Conservation (phyloP, 23 tunicate species). For the Halocynthia aurantium region DNA sequence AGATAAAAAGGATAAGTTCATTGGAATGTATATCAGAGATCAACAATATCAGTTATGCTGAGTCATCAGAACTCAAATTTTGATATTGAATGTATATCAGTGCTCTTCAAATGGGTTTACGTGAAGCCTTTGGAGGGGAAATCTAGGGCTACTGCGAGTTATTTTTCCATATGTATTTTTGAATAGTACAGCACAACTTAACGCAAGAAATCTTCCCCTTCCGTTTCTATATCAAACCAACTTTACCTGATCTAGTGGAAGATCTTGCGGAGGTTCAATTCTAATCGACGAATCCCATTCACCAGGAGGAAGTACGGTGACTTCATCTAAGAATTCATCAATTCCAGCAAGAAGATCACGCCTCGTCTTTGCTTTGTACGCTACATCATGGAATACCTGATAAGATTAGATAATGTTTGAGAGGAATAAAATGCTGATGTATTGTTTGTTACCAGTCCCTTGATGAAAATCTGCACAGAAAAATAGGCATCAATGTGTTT, state of each 20-base stretch:
- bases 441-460: neutral
- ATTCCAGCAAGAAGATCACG: constrained; percentile 79
- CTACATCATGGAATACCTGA: constrained; percentile 92
- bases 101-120: too few relatives aligned
- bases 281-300: constrained; percentile 82
- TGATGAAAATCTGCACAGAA: neutral
- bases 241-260: constrained; percentile 67
- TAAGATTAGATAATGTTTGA: neutral
- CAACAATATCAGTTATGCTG: too few relatives aligned
- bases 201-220: neutral
- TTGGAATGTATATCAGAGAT: too few relatives aligned
- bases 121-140: too few relatives aligned
- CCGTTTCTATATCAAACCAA: constrained; percentile 3
- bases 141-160: too few relatives aligned
- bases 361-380: constrained; percentile 86
- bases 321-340: constrained; percentile 92
- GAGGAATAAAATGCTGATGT: too few relatives aligned
- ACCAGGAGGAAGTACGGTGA: constrained; percentile 84
- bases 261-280: constrained; percentile 93
- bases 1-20: too few relatives aligned
- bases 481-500: too few relatives aligned
- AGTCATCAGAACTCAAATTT: too few relatives aligned
- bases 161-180: too few relatives aligned
- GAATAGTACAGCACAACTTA: too few relatives aligned
- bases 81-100: too few relatives aligned